These are phyloP conservation scores for Zaprionus taronus DNA, from an alignment of 1,140 invertebrate genomes.

Conservation along the genomic window DNA sequence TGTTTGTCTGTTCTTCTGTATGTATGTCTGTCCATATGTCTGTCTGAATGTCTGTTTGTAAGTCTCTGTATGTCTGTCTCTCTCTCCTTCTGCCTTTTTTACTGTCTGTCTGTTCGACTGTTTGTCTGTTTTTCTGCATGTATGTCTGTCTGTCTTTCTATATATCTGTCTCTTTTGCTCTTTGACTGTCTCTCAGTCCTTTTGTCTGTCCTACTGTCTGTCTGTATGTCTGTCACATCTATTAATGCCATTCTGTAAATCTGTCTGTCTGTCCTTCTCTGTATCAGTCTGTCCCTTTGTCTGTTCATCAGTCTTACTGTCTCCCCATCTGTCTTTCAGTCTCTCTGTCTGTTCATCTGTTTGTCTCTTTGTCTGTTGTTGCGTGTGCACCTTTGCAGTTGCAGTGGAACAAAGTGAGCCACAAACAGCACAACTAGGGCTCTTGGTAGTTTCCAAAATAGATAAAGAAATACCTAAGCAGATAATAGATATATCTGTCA, in stretches of 20 bases:
- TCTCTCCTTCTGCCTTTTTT: background rate
- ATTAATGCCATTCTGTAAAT: conserved; percentile 8
- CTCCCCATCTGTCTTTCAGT: background rate
- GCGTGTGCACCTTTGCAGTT: conserved; percentile 10
- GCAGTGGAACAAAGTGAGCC: conserved; percentile 2
- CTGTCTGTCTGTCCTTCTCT: too few species aligned
- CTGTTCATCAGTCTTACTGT: background rate
- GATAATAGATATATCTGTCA: too few species aligned
- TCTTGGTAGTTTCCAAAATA: too few species aligned
- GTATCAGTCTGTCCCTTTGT: conserved; percentile 1
- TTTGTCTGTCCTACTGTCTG: conserved; percentile 9
- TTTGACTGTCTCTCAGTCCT: too few species aligned
- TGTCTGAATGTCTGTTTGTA: background rate
- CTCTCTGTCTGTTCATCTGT: background rate
- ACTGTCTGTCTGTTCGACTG: background rate
- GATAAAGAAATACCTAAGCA: too few species aligned
- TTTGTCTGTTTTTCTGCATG: background rate
- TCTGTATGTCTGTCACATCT: too few species aligned
- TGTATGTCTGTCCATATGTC: background rate
- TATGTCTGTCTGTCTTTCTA: conserved; percentile 13
- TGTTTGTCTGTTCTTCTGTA: too few species aligned
- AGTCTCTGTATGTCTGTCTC: background rate
- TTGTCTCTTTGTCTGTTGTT: conserved; percentile 48
- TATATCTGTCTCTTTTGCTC: background rate
- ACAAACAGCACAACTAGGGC: background rate